Evolutionary conservation across 2,113 vertebrate genomes (phyloP), one percentile per base, ranked within the genome.

Genomic region (Pseudorectes ferrugineus): DNA sequence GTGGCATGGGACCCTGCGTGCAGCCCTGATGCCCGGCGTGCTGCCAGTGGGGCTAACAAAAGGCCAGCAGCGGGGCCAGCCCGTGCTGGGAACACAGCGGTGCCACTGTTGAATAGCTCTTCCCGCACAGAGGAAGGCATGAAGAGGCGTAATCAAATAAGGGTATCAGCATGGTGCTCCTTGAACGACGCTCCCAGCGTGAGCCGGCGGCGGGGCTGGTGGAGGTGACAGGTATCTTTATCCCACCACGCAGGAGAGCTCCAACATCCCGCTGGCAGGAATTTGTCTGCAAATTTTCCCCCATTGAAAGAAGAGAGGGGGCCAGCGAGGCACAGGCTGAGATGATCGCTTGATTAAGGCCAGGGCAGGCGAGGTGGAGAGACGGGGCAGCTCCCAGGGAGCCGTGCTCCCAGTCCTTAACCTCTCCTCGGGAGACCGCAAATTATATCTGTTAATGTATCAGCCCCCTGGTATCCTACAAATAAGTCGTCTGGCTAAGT

Each of bases 261-360:
- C 95, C 96, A 95, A 97, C 93, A 14, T 98, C 99, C 99, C 59
- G 99, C 99, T 99, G 99, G 98, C 98, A 97, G 98, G 99, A 99
- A 99, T 99, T 99, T 99, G 98, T 99, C 95, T 94, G 98, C 98
- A 98, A 93, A 97, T 97, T 98, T 99, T 97, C 92, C 97, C 97
- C 98, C 98, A 98, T 99, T 98, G 98, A 97, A 95, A 95, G 67
- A 95, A 97, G 97, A 97, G 97, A 98, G 98, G 97, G 97, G 98
- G 98, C 98, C 97, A 91, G 94, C 90, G 91, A 98, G 98, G 98
- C 76, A 97, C 97, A 75, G 98, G 98, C 98, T 98, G 98, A 98
- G 98, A 99, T 98, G 98, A 99, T 99, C 99, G 98, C 98, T 99
- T 98, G 99, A 99, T 99, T 99, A 99, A 98, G 97, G 96, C 98